A percentile compares a stretch with the other conserved stretches of the same genome.
These are phyloP conservation scores for Heliconius eleuchia DNA, from an alignment of 1,140 invertebrate species.

Conservation along the genomic window DNA sequence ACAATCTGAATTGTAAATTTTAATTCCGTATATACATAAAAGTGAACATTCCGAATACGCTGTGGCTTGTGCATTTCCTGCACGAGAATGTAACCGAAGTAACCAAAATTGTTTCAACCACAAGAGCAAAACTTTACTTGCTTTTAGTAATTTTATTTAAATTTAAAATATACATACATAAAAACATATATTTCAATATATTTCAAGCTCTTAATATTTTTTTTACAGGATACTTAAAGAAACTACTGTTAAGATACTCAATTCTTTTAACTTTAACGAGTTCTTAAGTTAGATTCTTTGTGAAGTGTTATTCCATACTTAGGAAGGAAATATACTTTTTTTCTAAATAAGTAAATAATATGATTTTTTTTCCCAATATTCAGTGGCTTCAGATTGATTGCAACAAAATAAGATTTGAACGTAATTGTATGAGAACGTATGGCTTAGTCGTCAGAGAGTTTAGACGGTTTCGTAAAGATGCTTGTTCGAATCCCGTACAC, in stretches of 20 bases:
- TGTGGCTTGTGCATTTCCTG: conserved; percentile 8
- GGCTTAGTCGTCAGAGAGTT: too few relatives aligned
- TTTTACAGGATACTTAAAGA: neutral
- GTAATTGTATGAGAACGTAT: too few relatives aligned
- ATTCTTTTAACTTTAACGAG: neutral
- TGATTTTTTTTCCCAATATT: too few relatives aligned
- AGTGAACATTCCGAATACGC: neutral
- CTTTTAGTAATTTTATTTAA: neutral
- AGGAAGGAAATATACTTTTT: too few relatives aligned
- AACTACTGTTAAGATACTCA: neutral
- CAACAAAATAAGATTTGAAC: too few relatives aligned
- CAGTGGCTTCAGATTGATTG: too few relatives aligned
- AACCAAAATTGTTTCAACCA: neutral
- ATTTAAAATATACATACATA: neutral
- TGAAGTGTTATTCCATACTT: too few relatives aligned
- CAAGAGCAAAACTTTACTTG: neutral
- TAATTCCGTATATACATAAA: neutral
- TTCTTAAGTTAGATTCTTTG: too few relatives aligned
- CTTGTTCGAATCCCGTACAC: too few relatives aligned
- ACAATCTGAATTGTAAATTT: neutral
- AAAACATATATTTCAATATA: too few relatives aligned
- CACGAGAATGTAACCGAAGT: conserved; percentile 2
- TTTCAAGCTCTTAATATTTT: neutral
- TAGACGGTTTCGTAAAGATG: too few relatives aligned
- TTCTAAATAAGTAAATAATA: too few relatives aligned